phyloP scores from a whole-genome alignment of 2,888 invertebrate genomes.

The Colletes collaris region DNA sequence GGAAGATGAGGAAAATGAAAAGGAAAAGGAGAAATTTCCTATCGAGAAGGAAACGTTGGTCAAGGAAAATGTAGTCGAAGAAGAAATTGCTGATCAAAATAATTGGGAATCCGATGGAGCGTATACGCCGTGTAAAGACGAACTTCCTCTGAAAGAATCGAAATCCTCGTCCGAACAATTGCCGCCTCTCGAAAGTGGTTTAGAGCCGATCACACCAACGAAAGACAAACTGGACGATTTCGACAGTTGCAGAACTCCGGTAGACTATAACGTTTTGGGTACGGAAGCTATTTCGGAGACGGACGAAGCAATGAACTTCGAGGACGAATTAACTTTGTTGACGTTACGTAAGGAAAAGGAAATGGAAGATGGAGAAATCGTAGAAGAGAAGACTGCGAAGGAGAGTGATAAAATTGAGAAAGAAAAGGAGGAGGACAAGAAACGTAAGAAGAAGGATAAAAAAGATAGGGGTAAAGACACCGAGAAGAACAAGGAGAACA shows the following conservation, averaged over 20 bases:
- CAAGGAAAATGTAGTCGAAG: slow-evolving; percentile 8
- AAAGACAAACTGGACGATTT: slow-evolving; percentile 77
- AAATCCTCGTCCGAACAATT: slow-evolving; percentile 42
- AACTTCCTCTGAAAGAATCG: slow-evolving; percentile 73
- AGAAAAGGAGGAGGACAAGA: slow-evolving; percentile 80
- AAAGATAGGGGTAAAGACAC: slow-evolving; percentile 83
- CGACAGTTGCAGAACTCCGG: slow-evolving; percentile 81
- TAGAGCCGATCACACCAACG: slow-evolving; percentile 81
- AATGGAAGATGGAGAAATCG: slow-evolving; percentile 79
- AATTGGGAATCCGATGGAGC: slow-evolving; percentile 81
- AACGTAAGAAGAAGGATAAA: slow-evolving; percentile 85
- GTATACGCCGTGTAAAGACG: slow-evolving; percentile 81
- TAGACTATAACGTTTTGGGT: slow-evolving; percentile 81
- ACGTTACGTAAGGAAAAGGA: slow-evolving; percentile 82
- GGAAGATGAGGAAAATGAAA: slow-evolving; percentile 57
- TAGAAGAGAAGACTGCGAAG: slow-evolving; percentile 56
- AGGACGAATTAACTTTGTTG: slow-evolving; percentile 80
- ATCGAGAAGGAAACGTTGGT: slow-evolving; percentile 71
- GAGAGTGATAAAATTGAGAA: slow-evolving; percentile 74
- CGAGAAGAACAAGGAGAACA: slow-evolving; percentile 84
- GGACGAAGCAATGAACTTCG: slow-evolving; percentile 81
- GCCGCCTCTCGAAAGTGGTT: slow-evolving; percentile 73
- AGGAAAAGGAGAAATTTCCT: slow-evolving; percentile 73
- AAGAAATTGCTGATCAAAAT: slow-evolving; percentile 10
- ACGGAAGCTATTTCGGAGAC: slow-evolving; percentile 83